Base-by-base conservation (phyloP, 30 jellyfish, hydroid and myxozoan species). In the Hydractinia echinata region DNA sequence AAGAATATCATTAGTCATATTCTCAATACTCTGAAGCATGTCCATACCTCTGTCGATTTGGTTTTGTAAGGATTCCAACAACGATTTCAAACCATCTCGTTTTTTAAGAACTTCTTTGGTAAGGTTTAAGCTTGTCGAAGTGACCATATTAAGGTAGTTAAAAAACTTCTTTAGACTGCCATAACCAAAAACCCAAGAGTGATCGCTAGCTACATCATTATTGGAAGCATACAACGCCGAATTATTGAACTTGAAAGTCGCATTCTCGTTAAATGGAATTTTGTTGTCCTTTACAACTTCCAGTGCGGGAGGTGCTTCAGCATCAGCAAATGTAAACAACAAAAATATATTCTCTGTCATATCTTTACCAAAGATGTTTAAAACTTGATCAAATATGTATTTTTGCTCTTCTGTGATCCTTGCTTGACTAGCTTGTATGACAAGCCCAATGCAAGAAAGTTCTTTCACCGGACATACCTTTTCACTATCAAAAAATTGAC, bases 1-100 rank as follows among this genome's bases (percentile, higher is more conserved):
- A 6, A 64, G 16, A 13, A 64, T 64, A 13, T 64, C 74, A 64
- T 64, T 64, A 13, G 39, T 64, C 74, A 64, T 64, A 44, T 8
- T 13, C 39, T 64, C 74, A 6, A 64, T 64, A 7, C 51, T n/a
- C 39, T 64, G 74, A 44, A 64, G 18, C 74, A 64, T 64, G 74
- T 64, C 74, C 74, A 64, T 64, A n/a, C 74, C 74, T 7, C 74
- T 64, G 74, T 64, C 74, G 74, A 64, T 64, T 44, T 64, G 19
- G 51, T 64, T 51, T 13, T 64, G 74, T 51, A 64, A 7, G 51
- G 19, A n/a, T 51, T 51, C 74, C 19, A 64, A 51, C 9, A 64
- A 51, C 10, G 39, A n/a, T 64, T 64, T 64, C 19, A 64, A 51
- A 51, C 39, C 39, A 51, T 64, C 74, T 13, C 74, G 19, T 64